Evolutionary conservation across 53 echinoderm and acorn worm species (phyloP), one percentile per base, ranked within the genome.

Genomic region (Echinarachnius parma): DNA sequence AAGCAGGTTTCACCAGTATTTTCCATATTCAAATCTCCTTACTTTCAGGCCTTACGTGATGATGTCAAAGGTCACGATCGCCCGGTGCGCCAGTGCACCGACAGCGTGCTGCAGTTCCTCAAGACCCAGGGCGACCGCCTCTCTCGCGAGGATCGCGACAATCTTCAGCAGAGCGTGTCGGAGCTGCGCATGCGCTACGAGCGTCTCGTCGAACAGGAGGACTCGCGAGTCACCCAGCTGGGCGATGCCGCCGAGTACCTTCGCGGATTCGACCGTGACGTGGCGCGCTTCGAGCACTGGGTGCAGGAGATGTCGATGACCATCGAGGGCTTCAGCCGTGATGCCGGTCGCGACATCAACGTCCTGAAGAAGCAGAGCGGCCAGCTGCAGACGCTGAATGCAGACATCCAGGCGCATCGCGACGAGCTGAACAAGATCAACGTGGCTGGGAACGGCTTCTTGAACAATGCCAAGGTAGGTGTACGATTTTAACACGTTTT

Each of bases 391-490:
- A 59, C 82, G 31, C 72, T 92, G 1, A 85, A 82, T 26, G 52
- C 76, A 7, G 98, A 98, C 28, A 74, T 98, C 29, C 23, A 22
- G 13, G 54, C 79, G 9, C 88, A 83, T 52, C 70, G 82, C 47
- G 88, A 92, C 44, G 77, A 88, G 21, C 66, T 98, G 9, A 88
- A 88, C 64, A 85, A 79, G 61, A 79, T 86, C 32, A 84, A 92
- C 26, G 70, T 84, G 16, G 60, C 61, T 13, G 98, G 91, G 16
- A 91, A 92, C 35, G 83, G 75, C 8, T 91, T 89, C 68, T 64
- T 98, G 34, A 92, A 98, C 56, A 85, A 98, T 75, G 85, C 88
- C 30, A 98, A 98, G 92, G 98, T 98, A 57, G 55, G n/a, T n/a
- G n/a, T n/a, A n/a, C 46, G 9, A 9, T 45, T 45, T 15, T 45